Percentiles rank a stretch among this genome's conserved stretches.
Conservation (phyloP, 2,888 invertebrate genomes). For the Trilocha varians region DNA sequence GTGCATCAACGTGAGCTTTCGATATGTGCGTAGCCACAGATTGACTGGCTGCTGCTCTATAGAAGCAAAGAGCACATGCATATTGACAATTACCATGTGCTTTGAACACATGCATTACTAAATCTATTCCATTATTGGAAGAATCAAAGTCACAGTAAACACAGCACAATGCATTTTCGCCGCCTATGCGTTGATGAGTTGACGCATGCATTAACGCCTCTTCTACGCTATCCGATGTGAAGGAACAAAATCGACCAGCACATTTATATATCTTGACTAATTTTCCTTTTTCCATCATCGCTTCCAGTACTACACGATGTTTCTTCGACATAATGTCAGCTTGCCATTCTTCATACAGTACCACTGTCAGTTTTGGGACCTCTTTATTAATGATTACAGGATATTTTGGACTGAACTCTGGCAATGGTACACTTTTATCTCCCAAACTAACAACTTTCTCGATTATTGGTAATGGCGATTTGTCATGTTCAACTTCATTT, state of each 20-base stretch:
- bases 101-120: conserved; percentile 75
- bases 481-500: conserved; percentile 2
- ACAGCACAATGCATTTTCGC: conserved; percentile 66
- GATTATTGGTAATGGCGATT: conserved; percentile 46
- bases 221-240: conserved; percentile 44
- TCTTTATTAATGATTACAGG: conserved; percentile 14
- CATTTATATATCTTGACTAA: conserved; percentile 60
- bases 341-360: conserved; percentile 48
- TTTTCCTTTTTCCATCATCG: conserved; percentile 61
- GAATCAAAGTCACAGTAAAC: conserved; percentile 71
- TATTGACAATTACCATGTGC: conserved; percentile 75
- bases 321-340: conserved; percentile 45
- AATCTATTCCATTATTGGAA: conserved; percentile 36
- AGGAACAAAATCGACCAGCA: conserved; percentile 56
- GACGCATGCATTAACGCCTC: conserved; percentile 50
- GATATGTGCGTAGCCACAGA: conserved; percentile 75
- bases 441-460: conserved; percentile 72
- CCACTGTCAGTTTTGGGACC: conserved; percentile 15
- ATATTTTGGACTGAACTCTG: conserved; percentile 21
- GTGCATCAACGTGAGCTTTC: conserved; percentile 32
- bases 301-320: conserved; percentile 51
- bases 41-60: conserved; percentile 73
- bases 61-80: conserved; percentile 79
- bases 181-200: conserved; percentile 43
- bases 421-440: conserved; percentile 14